These are phyloP conservation scores for Vimba vimba DNA, from an alignment of 2,113 vertebrate genomes.

Conservation along the genomic window DNA sequence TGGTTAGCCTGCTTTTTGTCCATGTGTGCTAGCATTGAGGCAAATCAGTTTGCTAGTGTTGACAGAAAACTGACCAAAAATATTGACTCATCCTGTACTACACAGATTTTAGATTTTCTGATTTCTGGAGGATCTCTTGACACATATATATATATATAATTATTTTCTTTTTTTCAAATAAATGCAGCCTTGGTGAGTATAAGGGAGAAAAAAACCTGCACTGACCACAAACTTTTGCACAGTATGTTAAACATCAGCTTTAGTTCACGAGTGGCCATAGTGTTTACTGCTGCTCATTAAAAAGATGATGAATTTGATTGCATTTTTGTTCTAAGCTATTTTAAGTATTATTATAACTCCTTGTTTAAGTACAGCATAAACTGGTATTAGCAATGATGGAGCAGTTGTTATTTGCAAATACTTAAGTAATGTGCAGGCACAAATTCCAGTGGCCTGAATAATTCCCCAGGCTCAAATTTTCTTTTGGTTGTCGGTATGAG, in stretches of 20 bases:
- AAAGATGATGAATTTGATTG: not conserved
- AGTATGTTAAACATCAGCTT: not conserved
- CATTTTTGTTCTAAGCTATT: not conserved
- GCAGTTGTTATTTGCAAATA: slow-evolving; percentile 4
- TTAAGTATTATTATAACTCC: not conserved
- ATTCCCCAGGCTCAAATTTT: not conserved
- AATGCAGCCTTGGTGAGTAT: not conserved
- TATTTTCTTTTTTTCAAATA: not conserved
- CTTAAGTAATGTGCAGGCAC: not conserved
- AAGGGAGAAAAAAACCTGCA: not conserved
- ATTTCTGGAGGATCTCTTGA: too few relatives aligned
- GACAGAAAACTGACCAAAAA: not conserved
- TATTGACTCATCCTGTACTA: not conserved
- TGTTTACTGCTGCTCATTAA: not conserved
- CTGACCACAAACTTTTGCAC: not conserved
- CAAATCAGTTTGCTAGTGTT: not conserved
- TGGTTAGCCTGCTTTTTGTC: not conserved
- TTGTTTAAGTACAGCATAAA: not conserved
- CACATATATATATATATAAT: too few relatives aligned
- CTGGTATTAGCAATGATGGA: not conserved
- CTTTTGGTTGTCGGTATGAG: not conserved
- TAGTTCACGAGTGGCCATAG: not conserved
- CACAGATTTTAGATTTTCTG: too few relatives aligned
- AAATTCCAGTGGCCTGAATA: not conserved
- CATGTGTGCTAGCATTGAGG: not conserved